Evolutionary conservation across 2,888 invertebrate genomes (phyloP), one percentile per base, ranked within the genome.

Genomic region (Poecilus cupreus): DNA sequence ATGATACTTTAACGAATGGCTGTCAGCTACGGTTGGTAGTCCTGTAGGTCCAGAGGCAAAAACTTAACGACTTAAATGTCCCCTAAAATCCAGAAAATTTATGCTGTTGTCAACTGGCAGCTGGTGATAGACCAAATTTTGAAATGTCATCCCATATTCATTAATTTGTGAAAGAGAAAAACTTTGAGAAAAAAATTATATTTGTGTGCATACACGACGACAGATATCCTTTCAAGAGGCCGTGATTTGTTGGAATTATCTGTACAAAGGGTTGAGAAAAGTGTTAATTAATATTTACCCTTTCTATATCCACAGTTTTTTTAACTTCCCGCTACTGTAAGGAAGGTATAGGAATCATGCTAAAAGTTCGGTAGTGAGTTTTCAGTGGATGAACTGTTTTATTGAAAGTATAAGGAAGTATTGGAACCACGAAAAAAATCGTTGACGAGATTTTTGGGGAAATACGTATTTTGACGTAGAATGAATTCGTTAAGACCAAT

Each of bases 61-160:
- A 68, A 68, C 37, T 68, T 68, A 68, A 68, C 64, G 64, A 68
- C 64, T 68, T 68, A 37, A 68, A 68, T 68, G 54, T 43, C 54
- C 77, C 77, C 60, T 77, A 77, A 77, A 77, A 77, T 72, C 72
- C 24, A 72, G 72, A 72, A 72, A 72, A 72, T 72, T 43, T 46
- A 77, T 77, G 57, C 46, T 18, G 22, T 46, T 46, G 72, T 72
- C 72, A 72, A 72, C 46, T 16, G 51, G 64, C 79, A 64, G 68
- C 32, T 68, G 57, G 24, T 68, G 46, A 46, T 22, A 24, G 72
- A 72, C 26, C 10, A 72, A 46, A 72, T 32, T 46, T 70, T 68
- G 51, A 49, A 22, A n/a, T 18, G 78, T 79, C 79, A 79, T 68
- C 68, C 26, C 49, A 18, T 16, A 68, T 64, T 79, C 79, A 79